phyloP scores from a whole-genome alignment of 2,888 invertebrate species.

The Tubulanus polymorphus region DNA sequence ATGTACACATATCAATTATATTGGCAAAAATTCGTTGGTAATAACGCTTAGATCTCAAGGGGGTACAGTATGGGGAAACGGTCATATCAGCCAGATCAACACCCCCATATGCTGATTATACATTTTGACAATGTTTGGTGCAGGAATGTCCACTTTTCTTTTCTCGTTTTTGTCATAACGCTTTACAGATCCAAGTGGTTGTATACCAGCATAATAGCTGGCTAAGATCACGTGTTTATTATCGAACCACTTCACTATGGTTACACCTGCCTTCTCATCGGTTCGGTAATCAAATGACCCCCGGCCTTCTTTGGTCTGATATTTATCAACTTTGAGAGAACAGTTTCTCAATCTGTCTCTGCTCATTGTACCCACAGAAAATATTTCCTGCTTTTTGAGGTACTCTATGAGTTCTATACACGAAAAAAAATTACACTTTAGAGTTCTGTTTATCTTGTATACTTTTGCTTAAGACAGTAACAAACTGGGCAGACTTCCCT shows the following conservation, averaged over 20 bases:
- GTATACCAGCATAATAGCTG: not conserved
- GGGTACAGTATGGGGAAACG: not conserved
- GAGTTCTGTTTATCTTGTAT: conserved; percentile 1
- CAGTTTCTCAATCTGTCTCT: not conserved
- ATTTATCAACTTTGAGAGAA: not conserved
- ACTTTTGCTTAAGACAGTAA: too few species aligned
- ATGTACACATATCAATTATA: not conserved
- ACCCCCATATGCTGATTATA: conserved; percentile 2
- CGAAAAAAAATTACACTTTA: conserved; percentile 4
- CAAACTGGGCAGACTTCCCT: too few species aligned
- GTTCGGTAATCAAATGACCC: conserved; percentile 1
- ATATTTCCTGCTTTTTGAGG: not conserved
- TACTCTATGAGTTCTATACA: not conserved
- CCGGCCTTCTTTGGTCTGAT: not conserved
- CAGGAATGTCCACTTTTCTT: not conserved
- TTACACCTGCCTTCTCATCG: not conserved
- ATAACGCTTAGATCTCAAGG: not conserved
- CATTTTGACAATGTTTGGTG: not conserved
- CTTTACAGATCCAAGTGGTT: not conserved
- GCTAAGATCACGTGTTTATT: not conserved
- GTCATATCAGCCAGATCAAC: conserved; percentile 1
- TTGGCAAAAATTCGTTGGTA: not conserved
- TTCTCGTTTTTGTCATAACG: not conserved
- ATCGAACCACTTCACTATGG: not conserved
- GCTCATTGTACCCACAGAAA: not conserved